Conservation (phyloP, 2,113 vertebrate species). For the Megaptera novaeangliae region DNA sequence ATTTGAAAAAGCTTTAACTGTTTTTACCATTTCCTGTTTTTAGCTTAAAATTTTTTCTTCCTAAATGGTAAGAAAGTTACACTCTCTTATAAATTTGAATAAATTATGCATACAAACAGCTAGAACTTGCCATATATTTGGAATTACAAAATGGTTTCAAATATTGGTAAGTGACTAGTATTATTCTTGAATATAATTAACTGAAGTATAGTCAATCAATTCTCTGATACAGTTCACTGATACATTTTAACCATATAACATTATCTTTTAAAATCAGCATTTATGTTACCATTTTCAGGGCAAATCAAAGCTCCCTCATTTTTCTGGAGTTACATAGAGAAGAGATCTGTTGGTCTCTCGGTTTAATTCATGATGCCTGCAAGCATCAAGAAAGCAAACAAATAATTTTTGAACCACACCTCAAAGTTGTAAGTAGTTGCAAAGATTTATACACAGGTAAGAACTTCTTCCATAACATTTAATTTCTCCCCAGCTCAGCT, state of each 20-base stretch:
- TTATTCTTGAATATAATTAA: not conserved
- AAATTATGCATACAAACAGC: not conserved
- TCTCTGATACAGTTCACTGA: not conserved
- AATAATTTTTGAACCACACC: not conserved
- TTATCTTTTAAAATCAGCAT: not conserved
- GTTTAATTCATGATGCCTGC: not conserved
- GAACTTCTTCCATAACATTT: not conserved
- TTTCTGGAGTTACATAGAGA: not conserved
- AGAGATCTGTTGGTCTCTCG: not conserved
- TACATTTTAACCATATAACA: not conserved
- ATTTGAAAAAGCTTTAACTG: not conserved
- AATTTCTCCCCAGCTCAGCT: not conserved
- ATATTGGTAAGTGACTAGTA: not conserved
- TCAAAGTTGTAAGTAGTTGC: not conserved
- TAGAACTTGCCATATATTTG: not conserved
- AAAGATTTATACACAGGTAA: not conserved
- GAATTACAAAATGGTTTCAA: not conserved
- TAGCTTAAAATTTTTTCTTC: not conserved
- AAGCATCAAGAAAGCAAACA: not conserved
- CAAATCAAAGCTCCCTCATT: not conserved
- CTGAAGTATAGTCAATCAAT: not conserved
- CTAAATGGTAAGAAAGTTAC: not conserved
- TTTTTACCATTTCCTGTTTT: not conserved
- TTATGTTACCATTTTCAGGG: not conserved
- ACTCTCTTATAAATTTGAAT: not conserved